phyloP scores from a whole-genome alignment of 2,797 vertebrate genomes.

The Kryptolebias ocellatus region DNA sequence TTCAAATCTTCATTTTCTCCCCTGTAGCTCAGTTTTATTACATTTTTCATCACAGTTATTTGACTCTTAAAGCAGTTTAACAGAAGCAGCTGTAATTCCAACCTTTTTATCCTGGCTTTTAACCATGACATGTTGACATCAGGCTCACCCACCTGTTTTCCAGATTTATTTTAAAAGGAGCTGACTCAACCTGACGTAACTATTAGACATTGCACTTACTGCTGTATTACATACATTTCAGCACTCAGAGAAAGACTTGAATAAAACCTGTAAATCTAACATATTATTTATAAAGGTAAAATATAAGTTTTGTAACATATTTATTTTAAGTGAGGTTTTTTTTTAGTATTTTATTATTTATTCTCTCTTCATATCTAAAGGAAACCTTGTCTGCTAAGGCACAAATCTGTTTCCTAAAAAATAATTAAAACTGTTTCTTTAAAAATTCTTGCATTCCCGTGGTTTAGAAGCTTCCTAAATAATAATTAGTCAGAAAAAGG shows the following conservation, averaged over 20 bases:
- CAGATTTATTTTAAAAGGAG: constrained; percentile 7
- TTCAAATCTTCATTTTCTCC: not conserved
- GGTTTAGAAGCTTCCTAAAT: not conserved
- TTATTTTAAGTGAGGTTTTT: too few relatives aligned
- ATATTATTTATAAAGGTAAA: not conserved
- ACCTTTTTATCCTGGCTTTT: not conserved
- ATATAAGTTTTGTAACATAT: not conserved
- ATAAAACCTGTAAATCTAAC: not conserved
- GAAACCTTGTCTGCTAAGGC: not conserved
- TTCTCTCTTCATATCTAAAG: too few relatives aligned
- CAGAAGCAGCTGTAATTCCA: not conserved
- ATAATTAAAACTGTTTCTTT: not conserved
- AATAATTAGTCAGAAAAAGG: not conserved
- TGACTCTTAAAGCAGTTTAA: not conserved
- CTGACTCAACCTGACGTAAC: constrained; percentile 5
- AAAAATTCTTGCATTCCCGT: too few relatives aligned
- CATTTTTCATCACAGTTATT: not conserved
- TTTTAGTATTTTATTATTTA: too few relatives aligned
- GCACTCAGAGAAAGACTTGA: constrained; percentile 12
- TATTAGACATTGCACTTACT: constrained; percentile 25
- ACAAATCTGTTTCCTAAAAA: not conserved
- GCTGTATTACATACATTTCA: constrained; percentile 38
- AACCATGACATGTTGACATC: constrained; percentile 4
- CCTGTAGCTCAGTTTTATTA: not conserved
- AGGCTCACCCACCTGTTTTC: constrained; percentile 3